Evolutionary conservation across 2,797 vertebrate genomes (phyloP), one percentile per base, ranked within the genome.

Genomic region (Microcaecilia unicolor): DNA sequence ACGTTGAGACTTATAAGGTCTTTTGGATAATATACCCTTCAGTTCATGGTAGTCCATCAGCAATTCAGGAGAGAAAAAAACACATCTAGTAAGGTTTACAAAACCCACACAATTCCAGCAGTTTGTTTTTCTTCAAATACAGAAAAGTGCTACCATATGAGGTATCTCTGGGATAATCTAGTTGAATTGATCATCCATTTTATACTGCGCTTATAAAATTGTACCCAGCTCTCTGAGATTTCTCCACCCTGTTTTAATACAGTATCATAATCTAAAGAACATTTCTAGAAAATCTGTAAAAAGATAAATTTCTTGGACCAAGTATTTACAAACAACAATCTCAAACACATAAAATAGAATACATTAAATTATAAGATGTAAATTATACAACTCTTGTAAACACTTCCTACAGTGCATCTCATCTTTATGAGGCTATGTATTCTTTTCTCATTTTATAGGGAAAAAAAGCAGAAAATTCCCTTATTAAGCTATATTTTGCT

Each of bases 281-380:
- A 48, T 67, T 61, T 63, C 70, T 82, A 82, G 70, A 83, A 83
- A 85, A 74, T 75, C 44, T 62, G 62, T 79, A 83, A 76, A 83
- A 83, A 86, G 79, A 79, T 83, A 83, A 75, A 83, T 75, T 78
- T 83, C 74, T 82, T 22, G 22, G 61, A 78, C 67, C 60, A 74
- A 78, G 58, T 78, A 83, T 83, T 80, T 81, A 84, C 75, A 84
- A 61, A 56, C 69, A 70, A 71, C 70, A 58, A 70, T 78, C 64
- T 56, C 61, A 74, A 45, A 59, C 63, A 77, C 58, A 72, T 24
- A 40, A 68, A 70, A 59, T 12, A 51, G 61, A 76, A 71, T 45
- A 75, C 69, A 74, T 82, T 74, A 84, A 88, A 87, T 85, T 76
- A 80, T 76, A 62, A 61, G 44, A 59, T 58, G 66, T 55, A 57